Evolutionary conservation across 2,113 vertebrate species (phyloP).

Genomic region (Heteronetta atricapilla): DNA sequence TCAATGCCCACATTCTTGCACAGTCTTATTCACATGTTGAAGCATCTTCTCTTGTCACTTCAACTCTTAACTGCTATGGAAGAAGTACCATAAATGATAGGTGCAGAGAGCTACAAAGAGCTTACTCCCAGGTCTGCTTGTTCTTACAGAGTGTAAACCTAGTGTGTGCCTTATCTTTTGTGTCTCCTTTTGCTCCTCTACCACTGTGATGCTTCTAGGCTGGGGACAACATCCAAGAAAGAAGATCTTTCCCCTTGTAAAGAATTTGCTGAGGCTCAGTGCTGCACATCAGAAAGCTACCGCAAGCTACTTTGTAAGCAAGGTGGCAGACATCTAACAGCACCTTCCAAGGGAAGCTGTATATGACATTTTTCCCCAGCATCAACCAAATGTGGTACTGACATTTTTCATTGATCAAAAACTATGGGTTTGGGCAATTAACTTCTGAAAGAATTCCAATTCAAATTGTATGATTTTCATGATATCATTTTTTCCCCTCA

Average conservation of each 20-base stretch:
- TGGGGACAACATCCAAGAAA: not conserved
- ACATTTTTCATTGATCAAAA: not conserved
- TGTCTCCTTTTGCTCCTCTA: not conserved
- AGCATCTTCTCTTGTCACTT: not conserved
- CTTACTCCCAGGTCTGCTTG: not conserved
- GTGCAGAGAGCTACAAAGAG: not conserved
- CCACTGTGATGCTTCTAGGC: not conserved
- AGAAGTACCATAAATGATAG: not conserved
- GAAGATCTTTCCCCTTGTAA: not conserved
- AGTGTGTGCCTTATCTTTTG: not conserved
- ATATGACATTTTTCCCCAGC: not conserved
- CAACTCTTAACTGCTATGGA: not conserved
- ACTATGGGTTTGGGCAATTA: not conserved
- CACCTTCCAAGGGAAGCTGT: not conserved
- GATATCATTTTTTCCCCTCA: not conserved
- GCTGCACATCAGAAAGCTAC: not conserved
- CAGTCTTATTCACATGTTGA: not conserved
- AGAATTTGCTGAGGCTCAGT: not conserved
- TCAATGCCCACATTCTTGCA: not conserved
- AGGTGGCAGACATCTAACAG: not conserved
- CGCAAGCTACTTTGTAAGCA: not conserved
- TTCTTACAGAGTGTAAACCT: not conserved
- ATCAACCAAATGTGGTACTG: not conserved
- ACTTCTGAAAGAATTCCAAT: not conserved
- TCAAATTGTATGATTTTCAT: not conserved